Percentiles rank a stretch among this genome's conserved stretches.
Conservation (phyloP, 2,797 vertebrate genomes). For the Neopelma chrysocephalum region DNA sequence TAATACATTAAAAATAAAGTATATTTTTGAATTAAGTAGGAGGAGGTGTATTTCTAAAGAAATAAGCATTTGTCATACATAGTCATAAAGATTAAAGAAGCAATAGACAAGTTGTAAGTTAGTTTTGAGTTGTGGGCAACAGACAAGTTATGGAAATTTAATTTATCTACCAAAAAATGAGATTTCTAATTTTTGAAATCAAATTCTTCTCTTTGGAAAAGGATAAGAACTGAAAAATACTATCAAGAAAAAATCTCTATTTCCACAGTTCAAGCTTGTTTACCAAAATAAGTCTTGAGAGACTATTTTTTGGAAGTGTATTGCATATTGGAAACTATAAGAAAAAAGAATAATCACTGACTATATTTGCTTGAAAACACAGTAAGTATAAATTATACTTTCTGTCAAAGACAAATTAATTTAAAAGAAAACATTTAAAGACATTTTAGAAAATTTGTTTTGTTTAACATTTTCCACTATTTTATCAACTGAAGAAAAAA, state of each 20-base stretch:
- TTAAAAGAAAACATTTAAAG: background rate
- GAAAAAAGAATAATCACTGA: background rate
- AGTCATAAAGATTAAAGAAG: background rate
- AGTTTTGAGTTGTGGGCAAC: background rate
- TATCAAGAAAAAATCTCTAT: background rate
- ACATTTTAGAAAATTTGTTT: background rate
- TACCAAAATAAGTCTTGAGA: background rate
- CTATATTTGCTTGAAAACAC: background rate
- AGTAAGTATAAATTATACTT: background rate
- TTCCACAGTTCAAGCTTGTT: background rate
- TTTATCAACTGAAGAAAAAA: background rate
- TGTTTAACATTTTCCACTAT: background rate
- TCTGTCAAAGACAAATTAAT: background rate
- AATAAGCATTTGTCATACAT: background rate
- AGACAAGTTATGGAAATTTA: background rate
- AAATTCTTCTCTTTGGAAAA: background rate
- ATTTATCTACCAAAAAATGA: background rate
- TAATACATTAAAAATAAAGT: background rate
- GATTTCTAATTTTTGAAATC: background rate
- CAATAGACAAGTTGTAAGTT: background rate
- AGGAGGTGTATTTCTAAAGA: background rate
- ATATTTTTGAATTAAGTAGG: background rate
- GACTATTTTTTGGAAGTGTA: background rate
- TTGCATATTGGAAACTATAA: background rate
- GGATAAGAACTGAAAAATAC: background rate